Percentiles rank a stretch among this genome's conserved stretches.
Conservation (phyloP, 2,113 vertebrate genomes). For the Gymnogyps californianus region DNA sequence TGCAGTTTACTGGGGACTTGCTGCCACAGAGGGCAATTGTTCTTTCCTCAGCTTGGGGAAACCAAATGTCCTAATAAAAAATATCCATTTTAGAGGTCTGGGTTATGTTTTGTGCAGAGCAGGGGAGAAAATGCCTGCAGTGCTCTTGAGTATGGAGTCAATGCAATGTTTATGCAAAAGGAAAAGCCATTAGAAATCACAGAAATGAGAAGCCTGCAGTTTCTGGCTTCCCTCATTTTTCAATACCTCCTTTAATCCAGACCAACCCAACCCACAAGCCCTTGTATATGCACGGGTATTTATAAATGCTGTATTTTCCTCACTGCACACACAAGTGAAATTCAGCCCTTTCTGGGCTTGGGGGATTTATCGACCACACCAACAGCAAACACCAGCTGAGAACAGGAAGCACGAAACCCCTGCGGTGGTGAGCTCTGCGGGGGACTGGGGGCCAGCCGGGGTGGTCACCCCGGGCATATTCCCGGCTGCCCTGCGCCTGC, state of each 20-base stretch:
- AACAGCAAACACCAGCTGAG: background rate
- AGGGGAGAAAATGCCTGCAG: constrained; percentile 24
- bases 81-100: constrained; percentile 28
- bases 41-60: background rate
- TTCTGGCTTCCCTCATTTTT: constrained; percentile 61
- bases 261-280: constrained; percentile 43
- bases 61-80: constrained; percentile 29
- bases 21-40: constrained; percentile 24
- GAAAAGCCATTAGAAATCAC: constrained; percentile 63
- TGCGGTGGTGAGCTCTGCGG: background rate
- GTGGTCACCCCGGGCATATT: background rate
- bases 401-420: background rate
- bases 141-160: constrained; percentile 46
- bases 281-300: constrained; percentile 49
- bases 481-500: background rate
- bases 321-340: constrained; percentile 42
- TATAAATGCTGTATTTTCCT: constrained; percentile 56
- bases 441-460: fast-evolving
- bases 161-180: constrained; percentile 54
- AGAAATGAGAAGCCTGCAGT: constrained; percentile 56
- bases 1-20: background rate
- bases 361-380: constrained; percentile 20
- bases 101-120: background rate
- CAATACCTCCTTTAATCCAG: constrained; percentile 67
- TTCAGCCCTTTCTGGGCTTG: constrained; percentile 51